Conservation (phyloP, 1,140 invertebrate genomes). For the Macrocentrus cingulum region DNA sequence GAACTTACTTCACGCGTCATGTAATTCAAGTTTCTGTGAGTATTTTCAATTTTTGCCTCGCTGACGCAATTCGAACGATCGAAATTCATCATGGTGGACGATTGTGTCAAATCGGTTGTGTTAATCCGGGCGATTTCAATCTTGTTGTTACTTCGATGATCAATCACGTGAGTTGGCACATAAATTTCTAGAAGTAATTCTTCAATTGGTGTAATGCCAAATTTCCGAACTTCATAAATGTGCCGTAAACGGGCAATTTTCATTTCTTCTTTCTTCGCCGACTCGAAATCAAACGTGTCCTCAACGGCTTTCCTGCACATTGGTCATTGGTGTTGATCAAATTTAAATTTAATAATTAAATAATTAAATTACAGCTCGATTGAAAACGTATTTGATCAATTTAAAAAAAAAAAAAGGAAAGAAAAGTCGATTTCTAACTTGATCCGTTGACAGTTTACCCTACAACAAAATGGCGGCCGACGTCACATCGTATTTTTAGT, state of each 20-base stretch:
- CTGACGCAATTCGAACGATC: background rate
- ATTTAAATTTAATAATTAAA: too few species aligned
- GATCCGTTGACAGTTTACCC: too few species aligned
- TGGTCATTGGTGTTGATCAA: too few species aligned
- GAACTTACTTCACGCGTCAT: conserved; percentile 14
- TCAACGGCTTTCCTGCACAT: conserved; percentile 39
- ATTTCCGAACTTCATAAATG: conserved; percentile 51
- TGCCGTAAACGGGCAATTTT: conserved; percentile 37
- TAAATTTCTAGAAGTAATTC: conserved; percentile 38
- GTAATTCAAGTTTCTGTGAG: background rate
- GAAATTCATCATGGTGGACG: background rate
- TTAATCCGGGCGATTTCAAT: conserved; percentile 43
- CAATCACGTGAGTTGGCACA: conserved; percentile 39
- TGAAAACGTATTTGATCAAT: conserved; percentile 26
- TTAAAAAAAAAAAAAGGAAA: conserved; percentile 20
- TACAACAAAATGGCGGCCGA: too few species aligned
- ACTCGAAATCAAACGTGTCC: conserved; percentile 34
- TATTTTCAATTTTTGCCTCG: background rate
- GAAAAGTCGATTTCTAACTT: too few species aligned
- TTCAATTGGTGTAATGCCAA: conserved; percentile 49
- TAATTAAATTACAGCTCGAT: too few species aligned
- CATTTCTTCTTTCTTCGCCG: conserved; percentile 21
- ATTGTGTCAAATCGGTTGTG: conserved; percentile 21
- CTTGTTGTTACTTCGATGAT: conserved; percentile 11
- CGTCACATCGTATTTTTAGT: too few species aligned